These are phyloP conservation scores for Acanthurus leucopareius DNA, from an alignment of 2,797 vertebrate genomes.

Conservation along the genomic window DNA sequence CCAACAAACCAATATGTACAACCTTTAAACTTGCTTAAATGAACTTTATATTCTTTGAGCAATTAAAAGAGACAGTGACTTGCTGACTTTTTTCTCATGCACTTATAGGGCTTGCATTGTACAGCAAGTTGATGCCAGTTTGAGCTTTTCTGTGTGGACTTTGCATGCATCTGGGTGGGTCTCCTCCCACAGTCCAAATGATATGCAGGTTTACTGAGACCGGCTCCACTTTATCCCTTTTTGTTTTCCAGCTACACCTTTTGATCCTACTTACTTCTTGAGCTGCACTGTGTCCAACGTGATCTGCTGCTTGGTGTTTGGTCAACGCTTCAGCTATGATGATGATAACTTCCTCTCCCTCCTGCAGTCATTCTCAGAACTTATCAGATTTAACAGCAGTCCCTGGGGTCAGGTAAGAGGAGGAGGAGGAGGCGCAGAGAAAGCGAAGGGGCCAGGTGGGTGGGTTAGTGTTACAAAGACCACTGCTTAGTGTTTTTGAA, in stretches of 20 bases:
- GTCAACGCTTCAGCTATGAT: conserved; percentile 81
- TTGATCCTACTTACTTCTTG: conserved; percentile 75
- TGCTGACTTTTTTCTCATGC: too few species aligned
- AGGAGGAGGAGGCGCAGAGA: too few species aligned
- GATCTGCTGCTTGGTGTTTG: conserved; percentile 84
- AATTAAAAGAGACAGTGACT: too few species aligned
- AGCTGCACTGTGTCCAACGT: conserved; percentile 82
- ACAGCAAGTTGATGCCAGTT: too few species aligned
- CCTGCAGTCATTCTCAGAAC: conserved; percentile 63
- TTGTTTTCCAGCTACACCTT: conserved; percentile 57
- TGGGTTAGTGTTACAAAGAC: background rate
- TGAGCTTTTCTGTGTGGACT: too few species aligned
- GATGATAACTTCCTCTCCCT: conserved; percentile 76
- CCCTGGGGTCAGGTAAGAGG: conserved; percentile 75
- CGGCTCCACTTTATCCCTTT: background rate
- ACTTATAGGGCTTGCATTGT: too few species aligned
- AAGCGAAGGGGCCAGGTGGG: too few species aligned
- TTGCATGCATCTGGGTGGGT: too few species aligned
- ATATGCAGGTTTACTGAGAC: background rate
- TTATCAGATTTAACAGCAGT: conserved; percentile 67
- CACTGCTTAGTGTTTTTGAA: background rate
- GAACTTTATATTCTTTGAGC: too few species aligned
- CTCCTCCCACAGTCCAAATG: too few species aligned
- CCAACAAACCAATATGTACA: background rate
- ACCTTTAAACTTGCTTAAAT: background rate